Percentiles rank a stretch among this genome's conserved stretches.
phyloP scores from a whole-genome alignment of 2,797 vertebrate genomes.

The Betta splendens region DNA sequence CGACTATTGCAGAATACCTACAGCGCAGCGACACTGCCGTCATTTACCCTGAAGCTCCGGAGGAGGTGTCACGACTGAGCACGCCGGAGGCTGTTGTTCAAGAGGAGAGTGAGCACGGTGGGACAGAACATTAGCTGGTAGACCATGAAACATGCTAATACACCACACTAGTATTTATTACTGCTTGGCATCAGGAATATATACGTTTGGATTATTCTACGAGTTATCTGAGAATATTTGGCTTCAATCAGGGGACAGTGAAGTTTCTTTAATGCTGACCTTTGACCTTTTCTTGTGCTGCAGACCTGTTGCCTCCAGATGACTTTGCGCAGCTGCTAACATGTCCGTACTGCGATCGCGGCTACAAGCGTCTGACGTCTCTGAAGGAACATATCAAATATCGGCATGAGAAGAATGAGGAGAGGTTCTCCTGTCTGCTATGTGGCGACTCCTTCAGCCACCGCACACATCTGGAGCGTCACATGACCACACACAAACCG shows the following conservation, averaged over 20 bases:
- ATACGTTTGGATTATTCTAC: too few relatives aligned
- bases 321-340: conserved; percentile 96
- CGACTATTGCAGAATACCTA: conserved; percentile 93
- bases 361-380: conserved; percentile 96
- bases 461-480: conserved; percentile 93
- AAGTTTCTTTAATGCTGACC: too few relatives aligned
- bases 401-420: conserved; percentile 93
- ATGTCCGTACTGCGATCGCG: conserved; percentile 96
- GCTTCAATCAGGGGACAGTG: too few relatives aligned
- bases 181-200: too few relatives aligned
- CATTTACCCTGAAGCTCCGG: conserved; percentile 97
- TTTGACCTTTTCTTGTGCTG: conserved; percentile 73
- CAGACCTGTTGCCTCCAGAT: conserved; percentile 91
- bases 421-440: conserved; percentile 91
- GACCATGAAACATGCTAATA: too few relatives aligned
- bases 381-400: conserved; percentile 99
- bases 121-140: too few relatives aligned
- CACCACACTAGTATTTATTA: too few relatives aligned
- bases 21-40: conserved; percentile 94
- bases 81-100: conserved; percentile 91
- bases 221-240: too few relatives aligned
- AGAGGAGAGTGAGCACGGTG: conserved; percentile 81
- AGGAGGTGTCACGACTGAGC: conserved; percentile 90
- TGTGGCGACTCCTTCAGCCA: conserved; percentile 91
- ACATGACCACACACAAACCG: conserved; percentile 95